Conservation (phyloP, 2,888 invertebrate genomes). For the Tenthredo amoena region DNA sequence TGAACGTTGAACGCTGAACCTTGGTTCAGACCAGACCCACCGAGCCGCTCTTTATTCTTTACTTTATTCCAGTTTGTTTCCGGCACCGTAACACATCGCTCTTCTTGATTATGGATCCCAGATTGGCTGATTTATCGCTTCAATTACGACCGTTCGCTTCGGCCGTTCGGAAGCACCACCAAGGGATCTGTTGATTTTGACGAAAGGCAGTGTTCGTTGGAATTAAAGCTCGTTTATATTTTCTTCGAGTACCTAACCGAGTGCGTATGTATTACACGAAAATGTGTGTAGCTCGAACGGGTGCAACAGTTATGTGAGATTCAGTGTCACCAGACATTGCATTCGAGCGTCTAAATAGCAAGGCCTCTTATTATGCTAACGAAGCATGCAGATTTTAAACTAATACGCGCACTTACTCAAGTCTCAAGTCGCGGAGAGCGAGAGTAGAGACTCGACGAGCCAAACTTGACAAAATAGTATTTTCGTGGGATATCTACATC, state of each 20-base stretch:
- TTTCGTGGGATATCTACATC: constrained; percentile 49
- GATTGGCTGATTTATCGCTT: constrained; percentile 48
- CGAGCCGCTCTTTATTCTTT: constrained; percentile 57
- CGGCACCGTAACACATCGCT: constrained; percentile 55
- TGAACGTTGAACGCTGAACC: constrained; percentile 51
- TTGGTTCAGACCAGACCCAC: constrained; percentile 55
- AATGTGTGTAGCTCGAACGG: not conserved
- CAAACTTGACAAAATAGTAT: constrained; percentile 51
- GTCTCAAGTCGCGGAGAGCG: constrained; percentile 3
- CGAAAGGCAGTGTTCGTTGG: constrained; percentile 8
- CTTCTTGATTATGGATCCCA: constrained; percentile 51
- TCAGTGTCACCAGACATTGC: constrained; percentile 63
- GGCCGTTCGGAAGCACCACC: constrained; percentile 15
- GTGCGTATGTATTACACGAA: not conserved
- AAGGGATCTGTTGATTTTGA: constrained; percentile 39
- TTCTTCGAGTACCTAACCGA: not conserved
- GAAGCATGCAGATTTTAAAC: constrained; percentile 44
- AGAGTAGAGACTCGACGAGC: not conserved
- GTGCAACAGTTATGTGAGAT: constrained; percentile 55
- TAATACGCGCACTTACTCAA: constrained; percentile 8
- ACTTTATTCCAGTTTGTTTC: constrained; percentile 65
- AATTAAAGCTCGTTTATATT: not conserved
- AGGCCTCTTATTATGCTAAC: constrained; percentile 29
- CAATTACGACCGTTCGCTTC: constrained; percentile 29
- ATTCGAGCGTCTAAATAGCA: constrained; percentile 55